Evolutionary conservation across 2,113 vertebrate species (phyloP).

Genomic region (Malurus alboscapulatus): DNA sequence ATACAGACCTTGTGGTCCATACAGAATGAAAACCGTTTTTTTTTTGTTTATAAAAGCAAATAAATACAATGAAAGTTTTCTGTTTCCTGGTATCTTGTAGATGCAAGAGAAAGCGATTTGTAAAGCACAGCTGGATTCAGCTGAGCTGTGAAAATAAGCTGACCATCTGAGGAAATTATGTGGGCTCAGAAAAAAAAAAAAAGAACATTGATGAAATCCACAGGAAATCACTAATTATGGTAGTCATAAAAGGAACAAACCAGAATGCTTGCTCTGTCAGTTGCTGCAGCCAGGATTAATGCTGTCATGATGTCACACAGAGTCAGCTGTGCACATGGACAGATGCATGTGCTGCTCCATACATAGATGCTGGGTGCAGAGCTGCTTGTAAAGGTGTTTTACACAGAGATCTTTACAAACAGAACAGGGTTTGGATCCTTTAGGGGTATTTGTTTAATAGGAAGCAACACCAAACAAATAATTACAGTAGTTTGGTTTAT

Average conservation of each 20-base stretch:
- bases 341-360: not conserved
- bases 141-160: not conserved
- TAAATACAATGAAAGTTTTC: not conserved
- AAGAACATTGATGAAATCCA: constrained; percentile 2
- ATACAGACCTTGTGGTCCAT: not conserved
- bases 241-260: constrained; percentile 1
- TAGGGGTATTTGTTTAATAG: not conserved
- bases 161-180: not conserved
- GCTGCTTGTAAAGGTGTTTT: constrained; percentile 12
- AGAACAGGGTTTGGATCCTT: not conserved
- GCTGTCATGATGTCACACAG: not conserved
- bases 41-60: not conserved
- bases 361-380: not conserved
- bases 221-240: constrained; percentile 17
- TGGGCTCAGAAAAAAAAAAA: not conserved
- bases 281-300: not conserved
- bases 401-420: constrained; percentile 14
- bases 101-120: not conserved
- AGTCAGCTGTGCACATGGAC: not conserved
- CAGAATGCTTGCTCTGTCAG: not conserved
- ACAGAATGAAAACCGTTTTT: not conserved
- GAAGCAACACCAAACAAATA: not conserved
- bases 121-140: not conserved
- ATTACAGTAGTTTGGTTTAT: not conserved
- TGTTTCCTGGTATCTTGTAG: not conserved